Percentiles rank a stretch among this genome's conserved stretches.
Conservation (phyloP, 2,797 vertebrate species). For the Notamacropus eugenii region DNA sequence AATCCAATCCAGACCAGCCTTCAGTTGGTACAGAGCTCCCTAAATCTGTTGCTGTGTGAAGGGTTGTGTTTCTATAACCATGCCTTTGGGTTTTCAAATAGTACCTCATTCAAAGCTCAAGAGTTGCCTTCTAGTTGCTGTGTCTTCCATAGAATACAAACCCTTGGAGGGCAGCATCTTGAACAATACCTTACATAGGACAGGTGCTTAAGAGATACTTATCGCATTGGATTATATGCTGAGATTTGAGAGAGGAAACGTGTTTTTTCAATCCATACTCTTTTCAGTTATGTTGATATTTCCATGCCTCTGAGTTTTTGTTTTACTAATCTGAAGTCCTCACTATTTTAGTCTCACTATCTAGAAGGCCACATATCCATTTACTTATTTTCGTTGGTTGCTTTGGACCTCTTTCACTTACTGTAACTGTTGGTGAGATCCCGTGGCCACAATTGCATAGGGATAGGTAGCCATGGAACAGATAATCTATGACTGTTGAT, state of each 20-base stretch:
- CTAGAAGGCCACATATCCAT: neutral
- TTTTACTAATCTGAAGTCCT: neutral
- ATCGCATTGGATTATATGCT: neutral
- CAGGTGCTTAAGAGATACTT: slow-evolving; percentile 13
- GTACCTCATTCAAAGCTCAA: neutral
- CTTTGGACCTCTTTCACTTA: too few species aligned
- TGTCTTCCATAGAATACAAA: neutral
- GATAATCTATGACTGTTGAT: too few species aligned
- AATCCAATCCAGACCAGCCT: neutral
- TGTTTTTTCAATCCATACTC: neutral
- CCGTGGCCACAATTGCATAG: too few species aligned
- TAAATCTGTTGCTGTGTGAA: neutral
- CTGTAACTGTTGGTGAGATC: too few species aligned
- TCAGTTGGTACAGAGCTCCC: neutral
- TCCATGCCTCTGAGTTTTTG: slow-evolving; percentile 16
- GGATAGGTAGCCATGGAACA: too few species aligned
- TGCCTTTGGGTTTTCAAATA: neutral
- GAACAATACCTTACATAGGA: neutral
- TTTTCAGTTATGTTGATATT: neutral
- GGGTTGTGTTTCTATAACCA: neutral
- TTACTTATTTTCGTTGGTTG: slow-evolving; percentile 20
- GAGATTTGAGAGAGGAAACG: neutral
- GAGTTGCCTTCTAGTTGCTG: neutral
- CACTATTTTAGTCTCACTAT: neutral
- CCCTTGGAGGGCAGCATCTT: neutral